Evolutionary conservation across 2,113 vertebrate genomes (phyloP), one percentile per base, ranked within the genome.

Genomic region (Lagopus leucura): DNA sequence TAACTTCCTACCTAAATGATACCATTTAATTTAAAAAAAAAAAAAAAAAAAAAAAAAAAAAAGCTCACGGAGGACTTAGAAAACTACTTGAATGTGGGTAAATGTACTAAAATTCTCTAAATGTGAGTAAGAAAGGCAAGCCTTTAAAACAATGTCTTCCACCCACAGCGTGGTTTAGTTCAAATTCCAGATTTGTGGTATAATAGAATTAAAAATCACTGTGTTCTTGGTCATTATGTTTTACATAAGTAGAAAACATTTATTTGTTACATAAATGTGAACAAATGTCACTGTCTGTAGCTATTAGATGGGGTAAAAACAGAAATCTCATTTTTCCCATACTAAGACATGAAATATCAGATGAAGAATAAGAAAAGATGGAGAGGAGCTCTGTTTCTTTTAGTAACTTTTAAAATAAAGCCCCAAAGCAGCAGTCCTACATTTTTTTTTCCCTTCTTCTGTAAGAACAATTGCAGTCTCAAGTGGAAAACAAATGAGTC

Each of bases 401-500:
- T 47, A 81, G 47, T 72, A 89, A 81, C 58, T 61, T 3, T 55
- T 63, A 86, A 95, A 94, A 70, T 63, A 83, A 74, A 16, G 7
- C 8, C n/a, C n/a, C 8, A 77, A 66, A 83, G 3, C 14, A 83
- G 3, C 14, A 48, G 12, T 10, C 69, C 45, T 81, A 13, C 3
- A n/a, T 8, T 34, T 70, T 40, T 40, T 43, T 43, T 43, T 36
- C 16, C n/a, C 6, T 38, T 58, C 54, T 55, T 42, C 28, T 13
- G 1, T 63, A 86, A 88, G 38, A 88, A 64, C 3, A 75, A 34
- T 83, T 22, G n/a, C 32, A 94, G 83, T 74, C 47, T 83, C 48
- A 83, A 90, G 55, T 69, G 88, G 92, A 92, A 94, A 96, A 88
- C 86, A 5, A 81, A 60, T 86, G 82, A 88, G 42, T 93, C 86